Percentiles rank a stretch among this genome's conserved stretches.
phyloP scores from a whole-genome alignment of 1,140 invertebrate species.

The Charaxes varanes region DNA sequence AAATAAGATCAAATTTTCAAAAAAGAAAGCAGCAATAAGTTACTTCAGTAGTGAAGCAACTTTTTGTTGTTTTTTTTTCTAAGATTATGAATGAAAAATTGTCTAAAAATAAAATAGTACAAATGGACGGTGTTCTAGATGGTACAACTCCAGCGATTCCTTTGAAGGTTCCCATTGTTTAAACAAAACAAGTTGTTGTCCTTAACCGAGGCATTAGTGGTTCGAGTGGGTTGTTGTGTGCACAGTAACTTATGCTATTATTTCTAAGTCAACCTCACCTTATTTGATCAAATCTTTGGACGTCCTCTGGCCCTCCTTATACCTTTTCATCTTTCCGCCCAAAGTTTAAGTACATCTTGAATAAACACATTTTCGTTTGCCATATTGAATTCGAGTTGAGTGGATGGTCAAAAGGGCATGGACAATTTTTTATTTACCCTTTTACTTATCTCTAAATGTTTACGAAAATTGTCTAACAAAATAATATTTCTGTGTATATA shows the following conservation, averaged over 20 bases:
- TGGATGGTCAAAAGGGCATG: slow-evolving; percentile 4
- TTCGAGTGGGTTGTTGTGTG: slow-evolving; percentile 52
- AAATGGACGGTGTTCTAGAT: too few relatives aligned
- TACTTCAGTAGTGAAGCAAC: too few relatives aligned
- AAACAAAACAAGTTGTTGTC: slow-evolving; percentile 58
- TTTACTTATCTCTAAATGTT: slow-evolving; percentile 6
- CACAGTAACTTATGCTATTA: slow-evolving; percentile 65
- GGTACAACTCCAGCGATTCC: slow-evolving; percentile 16
- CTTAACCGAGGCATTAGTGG: slow-evolving; percentile 50
- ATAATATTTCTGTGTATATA: too few relatives aligned
- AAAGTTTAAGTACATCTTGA: slow-evolving; percentile 28
- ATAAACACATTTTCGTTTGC: slow-evolving; percentile 38
- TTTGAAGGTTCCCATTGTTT: slow-evolving; percentile 49
- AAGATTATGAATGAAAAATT: too few relatives aligned
- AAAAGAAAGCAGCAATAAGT: too few relatives aligned
- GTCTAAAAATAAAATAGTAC: too few relatives aligned
- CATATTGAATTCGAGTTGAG: slow-evolving; percentile 26
- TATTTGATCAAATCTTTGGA: slow-evolving; percentile 63
- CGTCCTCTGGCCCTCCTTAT: slow-evolving; percentile 33
- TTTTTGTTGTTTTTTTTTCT: too few relatives aligned
- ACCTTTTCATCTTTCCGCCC: slow-evolving; percentile 59
- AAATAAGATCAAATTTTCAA: too few relatives aligned
- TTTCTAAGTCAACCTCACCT: slow-evolving; percentile 59
- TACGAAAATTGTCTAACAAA: too few relatives aligned
- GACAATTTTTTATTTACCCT: slow-evolving; percentile 6